Conservation (phyloP, 2,113 vertebrate genomes). For the Myiagra hebetior region DNA sequence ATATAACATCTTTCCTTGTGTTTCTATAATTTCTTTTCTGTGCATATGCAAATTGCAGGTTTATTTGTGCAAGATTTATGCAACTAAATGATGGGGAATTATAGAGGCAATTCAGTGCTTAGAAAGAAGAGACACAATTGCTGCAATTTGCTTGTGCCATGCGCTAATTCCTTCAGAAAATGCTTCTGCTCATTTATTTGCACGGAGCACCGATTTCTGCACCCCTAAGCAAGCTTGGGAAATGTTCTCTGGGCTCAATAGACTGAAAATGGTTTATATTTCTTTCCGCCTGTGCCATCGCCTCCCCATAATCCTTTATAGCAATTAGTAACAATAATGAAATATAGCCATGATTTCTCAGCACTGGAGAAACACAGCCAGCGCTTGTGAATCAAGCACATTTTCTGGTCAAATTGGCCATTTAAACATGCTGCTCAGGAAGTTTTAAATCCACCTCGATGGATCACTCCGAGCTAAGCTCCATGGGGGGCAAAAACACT, state of each 20-base stretch:
- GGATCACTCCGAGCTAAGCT: neutral
- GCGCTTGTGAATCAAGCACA: neutral
- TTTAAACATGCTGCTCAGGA: slow-evolving; percentile 25
- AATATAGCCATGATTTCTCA: slow-evolving; percentile 19
- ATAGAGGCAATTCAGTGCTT: slow-evolving; percentile 57
- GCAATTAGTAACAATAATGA: slow-evolving; percentile 57
- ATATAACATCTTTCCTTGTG: slow-evolving; percentile 21
- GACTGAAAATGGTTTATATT: neutral
- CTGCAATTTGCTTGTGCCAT: slow-evolving; percentile 56
- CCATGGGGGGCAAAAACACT: neutral
- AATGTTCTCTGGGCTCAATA: neutral
- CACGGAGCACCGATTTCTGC: neutral
- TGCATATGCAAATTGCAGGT: slow-evolving; percentile 46
- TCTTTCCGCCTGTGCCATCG: neutral
- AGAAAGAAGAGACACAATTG: slow-evolving; percentile 57
- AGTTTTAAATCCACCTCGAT: slow-evolving; percentile 23
- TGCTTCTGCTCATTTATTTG: slow-evolving; percentile 44
- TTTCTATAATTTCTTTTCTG: slow-evolving; percentile 62
- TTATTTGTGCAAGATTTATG: slow-evolving; percentile 67
- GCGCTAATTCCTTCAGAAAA: slow-evolving; percentile 22
- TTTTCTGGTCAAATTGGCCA: slow-evolving; percentile 33
- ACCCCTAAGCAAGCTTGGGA: neutral
- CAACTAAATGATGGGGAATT: slow-evolving; percentile 66
- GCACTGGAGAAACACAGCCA: neutral
- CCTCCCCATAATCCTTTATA: slow-evolving; percentile 7